A percentile compares a stretch with the other conserved stretches of the same genome.
Evolutionary conservation across 2,113 vertebrate genomes (phyloP).

Genomic region (Eubucco bourcierii): DNA sequence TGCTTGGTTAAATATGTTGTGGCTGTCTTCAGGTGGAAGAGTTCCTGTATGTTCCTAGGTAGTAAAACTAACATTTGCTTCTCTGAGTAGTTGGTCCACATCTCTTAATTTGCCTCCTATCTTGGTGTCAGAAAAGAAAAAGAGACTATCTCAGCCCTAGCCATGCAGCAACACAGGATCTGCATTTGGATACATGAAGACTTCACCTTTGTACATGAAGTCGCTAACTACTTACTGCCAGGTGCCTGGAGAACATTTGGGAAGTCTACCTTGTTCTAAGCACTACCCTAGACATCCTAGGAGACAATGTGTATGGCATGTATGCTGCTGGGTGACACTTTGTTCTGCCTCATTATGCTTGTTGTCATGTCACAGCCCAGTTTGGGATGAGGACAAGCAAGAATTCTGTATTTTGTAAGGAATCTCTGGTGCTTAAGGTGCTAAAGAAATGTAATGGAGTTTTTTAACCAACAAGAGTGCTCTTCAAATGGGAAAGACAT

Average conservation of each 20-base stretch:
- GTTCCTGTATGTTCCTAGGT: background rate
- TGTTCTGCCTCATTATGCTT: background rate
- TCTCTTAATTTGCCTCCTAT: constrained; percentile 8
- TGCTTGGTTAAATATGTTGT: background rate
- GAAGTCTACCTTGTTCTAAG: background rate
- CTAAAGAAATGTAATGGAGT: background rate
- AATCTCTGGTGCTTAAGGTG: background rate
- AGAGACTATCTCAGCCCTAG: background rate
- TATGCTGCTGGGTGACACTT: background rate
- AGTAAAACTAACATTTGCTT: background rate
- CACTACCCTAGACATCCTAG: background rate
- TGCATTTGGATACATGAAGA: background rate
- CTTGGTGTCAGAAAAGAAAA: background rate
- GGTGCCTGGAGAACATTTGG: background rate
- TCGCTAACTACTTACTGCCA: background rate
- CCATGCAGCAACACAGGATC: background rate
- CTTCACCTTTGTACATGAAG: background rate
- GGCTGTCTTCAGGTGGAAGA: background rate
- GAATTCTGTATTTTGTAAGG: background rate
- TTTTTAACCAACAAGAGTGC: background rate
- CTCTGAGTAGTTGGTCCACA: background rate
- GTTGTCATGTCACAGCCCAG: background rate
- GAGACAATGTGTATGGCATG: background rate
- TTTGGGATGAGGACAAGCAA: background rate
- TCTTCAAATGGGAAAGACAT: background rate